Percentiles rank a stretch among this genome's conserved stretches.
phyloP scores from a whole-genome alignment of 2,797 vertebrate genomes.

The Esox masquinongy region DNA sequence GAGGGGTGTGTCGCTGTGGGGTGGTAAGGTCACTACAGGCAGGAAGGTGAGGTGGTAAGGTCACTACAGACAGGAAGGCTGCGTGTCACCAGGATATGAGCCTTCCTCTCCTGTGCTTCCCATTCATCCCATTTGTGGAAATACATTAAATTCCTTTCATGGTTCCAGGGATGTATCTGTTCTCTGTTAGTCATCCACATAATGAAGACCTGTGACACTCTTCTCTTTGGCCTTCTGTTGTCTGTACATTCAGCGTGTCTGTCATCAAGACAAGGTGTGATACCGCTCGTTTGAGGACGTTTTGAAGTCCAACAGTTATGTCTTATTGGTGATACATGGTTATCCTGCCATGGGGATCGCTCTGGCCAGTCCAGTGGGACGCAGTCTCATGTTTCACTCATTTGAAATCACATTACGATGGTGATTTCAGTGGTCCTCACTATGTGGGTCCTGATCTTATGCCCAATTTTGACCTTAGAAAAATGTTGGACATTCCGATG shows the following conservation, averaged over 20 bases:
- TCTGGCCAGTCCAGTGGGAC: background rate
- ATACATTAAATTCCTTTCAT: slow-evolving; percentile 17
- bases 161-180: slow-evolving; percentile 8
- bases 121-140: slow-evolving; percentile 36
- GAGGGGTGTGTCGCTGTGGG: slow-evolving; percentile 22
- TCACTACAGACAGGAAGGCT: slow-evolving; percentile 18
- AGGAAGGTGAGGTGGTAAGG: slow-evolving; percentile 14
- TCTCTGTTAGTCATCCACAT: slow-evolving; percentile 13
- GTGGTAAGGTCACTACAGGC: background rate
- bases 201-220: background rate
- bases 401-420: background rate
- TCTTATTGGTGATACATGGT: background rate
- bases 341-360: background rate
- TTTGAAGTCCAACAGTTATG: background rate
- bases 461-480: background rate
- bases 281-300: background rate
- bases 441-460: too few relatives aligned
- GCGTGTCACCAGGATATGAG: slow-evolving; percentile 39
- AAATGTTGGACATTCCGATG: background rate
- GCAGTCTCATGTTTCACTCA: background rate
- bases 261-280: background rate
- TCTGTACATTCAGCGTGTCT: background rate
- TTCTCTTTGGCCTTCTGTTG: background rate
- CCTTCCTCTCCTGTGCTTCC: slow-evolving; percentile 28
- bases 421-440: too few relatives aligned